Conservation (phyloP, 2,888 invertebrate species). For the Troilus luridus region DNA sequence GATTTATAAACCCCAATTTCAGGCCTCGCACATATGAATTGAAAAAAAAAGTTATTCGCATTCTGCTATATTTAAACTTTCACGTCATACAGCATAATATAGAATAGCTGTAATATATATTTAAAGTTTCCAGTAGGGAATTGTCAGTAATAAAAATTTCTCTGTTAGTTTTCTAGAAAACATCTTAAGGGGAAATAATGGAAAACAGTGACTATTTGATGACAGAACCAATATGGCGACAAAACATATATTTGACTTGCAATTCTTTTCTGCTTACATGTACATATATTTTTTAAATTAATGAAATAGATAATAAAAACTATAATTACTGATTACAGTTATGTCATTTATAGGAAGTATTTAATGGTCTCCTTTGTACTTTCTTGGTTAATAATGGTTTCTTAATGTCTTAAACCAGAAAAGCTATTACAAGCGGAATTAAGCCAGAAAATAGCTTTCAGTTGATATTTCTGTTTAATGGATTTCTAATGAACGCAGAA, state of each 20-base stretch:
- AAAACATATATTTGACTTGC: neutral
- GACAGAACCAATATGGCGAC: neutral
- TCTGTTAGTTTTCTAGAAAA: constrained; percentile 16
- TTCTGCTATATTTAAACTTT: neutral
- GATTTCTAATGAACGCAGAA: neutral
- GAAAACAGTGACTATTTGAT: constrained; percentile 6
- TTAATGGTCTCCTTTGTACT: neutral
- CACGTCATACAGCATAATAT: neutral
- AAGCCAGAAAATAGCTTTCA: neutral
- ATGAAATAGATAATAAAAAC: neutral
- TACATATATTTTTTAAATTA: neutral
- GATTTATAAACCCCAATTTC: neutral
- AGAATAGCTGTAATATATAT: neutral
- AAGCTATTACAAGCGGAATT: neutral
- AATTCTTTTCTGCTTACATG: neutral
- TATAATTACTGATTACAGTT: neutral
- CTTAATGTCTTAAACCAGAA: neutral
- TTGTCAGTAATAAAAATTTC: neutral
- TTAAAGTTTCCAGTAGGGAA: neutral
- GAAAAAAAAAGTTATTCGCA: neutral
- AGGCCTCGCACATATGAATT: neutral
- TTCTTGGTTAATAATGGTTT: neutral
- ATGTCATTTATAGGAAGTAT: neutral
- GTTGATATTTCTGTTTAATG: neutral
- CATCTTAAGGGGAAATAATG: neutral